A percentile compares a stretch with the other conserved stretches of the same genome.
Evolutionary conservation across 1,140 invertebrate species (phyloP).

Genomic region (Brachionus plicatilis): DNA sequence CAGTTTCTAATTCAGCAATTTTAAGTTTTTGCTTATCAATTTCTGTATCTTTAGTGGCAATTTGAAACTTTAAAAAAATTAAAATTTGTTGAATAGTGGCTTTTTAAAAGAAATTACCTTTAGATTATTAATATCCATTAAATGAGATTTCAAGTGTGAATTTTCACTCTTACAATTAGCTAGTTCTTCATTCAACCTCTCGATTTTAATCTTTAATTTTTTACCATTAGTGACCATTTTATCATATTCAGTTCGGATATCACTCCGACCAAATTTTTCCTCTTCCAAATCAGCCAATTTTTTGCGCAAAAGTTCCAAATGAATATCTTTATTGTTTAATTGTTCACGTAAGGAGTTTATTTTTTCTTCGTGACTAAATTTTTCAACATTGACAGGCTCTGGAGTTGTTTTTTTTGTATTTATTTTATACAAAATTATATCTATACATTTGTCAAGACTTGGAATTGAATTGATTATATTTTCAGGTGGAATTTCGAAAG

Average conservation of each 20-base stretch:
- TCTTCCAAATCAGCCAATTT: slow-evolving; percentile 60
- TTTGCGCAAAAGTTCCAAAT: slow-evolving; percentile 76
- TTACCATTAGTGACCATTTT: neutral
- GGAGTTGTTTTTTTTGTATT: neutral
- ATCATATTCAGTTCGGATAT: slow-evolving; percentile 8
- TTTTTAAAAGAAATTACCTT: slow-evolving; percentile 18
- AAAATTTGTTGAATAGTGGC: neutral
- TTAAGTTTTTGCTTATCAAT: slow-evolving; percentile 48
- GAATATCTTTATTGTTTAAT: slow-evolving; percentile 79
- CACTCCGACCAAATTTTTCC: neutral
- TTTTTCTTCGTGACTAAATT: neutral
- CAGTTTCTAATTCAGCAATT: slow-evolving; percentile 51
- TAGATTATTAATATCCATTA: neutral
- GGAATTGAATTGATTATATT: neutral
- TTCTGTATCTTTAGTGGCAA: slow-evolving; percentile 49
- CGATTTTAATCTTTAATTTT: slow-evolving; percentile 38
- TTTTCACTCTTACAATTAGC: slow-evolving; percentile 19
- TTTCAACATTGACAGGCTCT: neutral
- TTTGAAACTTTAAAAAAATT: slow-evolving; percentile 22
- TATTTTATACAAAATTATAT: neutral
- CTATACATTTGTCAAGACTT: neutral
- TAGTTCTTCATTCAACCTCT: neutral
- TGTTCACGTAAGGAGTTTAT: slow-evolving; percentile 72
- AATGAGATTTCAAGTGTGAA: slow-evolving; percentile 15
- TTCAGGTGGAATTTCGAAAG: neutral